Percentiles rank a stretch among this genome's conserved stretches.
phyloP scores from a whole-genome alignment of 2,113 vertebrate species.

The Etheostoma cragini region DNA sequence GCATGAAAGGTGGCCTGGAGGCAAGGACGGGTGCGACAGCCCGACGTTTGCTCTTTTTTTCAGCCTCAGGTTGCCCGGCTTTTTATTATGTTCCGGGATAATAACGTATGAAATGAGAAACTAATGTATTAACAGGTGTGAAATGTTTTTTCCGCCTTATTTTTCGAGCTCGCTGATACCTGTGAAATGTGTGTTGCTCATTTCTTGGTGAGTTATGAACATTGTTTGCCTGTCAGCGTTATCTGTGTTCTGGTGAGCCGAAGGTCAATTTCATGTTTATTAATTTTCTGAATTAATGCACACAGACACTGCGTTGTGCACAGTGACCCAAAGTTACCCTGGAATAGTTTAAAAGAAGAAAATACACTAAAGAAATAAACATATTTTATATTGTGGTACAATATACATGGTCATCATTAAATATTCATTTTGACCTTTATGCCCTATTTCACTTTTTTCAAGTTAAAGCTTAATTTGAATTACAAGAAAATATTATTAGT shows the following conservation, averaged over 20 bases:
- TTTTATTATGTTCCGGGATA: constrained; percentile 1
- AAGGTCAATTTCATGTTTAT: constrained; percentile 45
- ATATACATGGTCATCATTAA: background rate
- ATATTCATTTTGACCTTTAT: background rate
- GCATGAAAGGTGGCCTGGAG: constrained; percentile 52
- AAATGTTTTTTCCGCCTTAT: background rate
- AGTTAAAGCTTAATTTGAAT: background rate
- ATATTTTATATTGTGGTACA: background rate
- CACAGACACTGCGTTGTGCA: background rate
- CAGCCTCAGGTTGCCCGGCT: background rate
- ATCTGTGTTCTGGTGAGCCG: background rate
- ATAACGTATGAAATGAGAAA: constrained; percentile 49
- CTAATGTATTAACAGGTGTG: constrained; percentile 13
- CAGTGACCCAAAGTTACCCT: background rate
- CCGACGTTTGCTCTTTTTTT: constrained; percentile 2
- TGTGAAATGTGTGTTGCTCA: background rate
- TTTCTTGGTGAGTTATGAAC: constrained; percentile 10
- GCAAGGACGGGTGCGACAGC: constrained; percentile 21
- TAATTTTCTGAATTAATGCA: constrained; percentile 37
- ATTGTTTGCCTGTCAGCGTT: background rate
- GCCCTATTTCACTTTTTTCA: background rate
- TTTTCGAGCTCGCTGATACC: background rate
- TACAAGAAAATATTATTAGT: background rate
- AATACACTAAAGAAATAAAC: background rate
- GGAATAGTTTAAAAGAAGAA: background rate